Base-by-base conservation (phyloP, 2,888 invertebrate genomes). In the Strigamia maritima region DNA sequence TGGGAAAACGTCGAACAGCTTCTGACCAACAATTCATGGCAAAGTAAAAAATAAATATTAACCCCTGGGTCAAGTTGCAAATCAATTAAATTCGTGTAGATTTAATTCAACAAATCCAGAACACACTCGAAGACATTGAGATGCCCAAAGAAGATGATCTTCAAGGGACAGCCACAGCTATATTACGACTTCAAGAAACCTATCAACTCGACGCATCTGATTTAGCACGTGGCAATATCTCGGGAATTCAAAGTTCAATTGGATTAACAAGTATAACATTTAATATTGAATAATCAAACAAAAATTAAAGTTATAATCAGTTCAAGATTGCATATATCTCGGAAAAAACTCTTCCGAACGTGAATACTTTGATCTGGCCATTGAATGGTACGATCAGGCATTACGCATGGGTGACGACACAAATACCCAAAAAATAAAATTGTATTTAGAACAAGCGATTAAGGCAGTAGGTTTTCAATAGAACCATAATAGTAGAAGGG, bases 311-410 rank as follows among this genome's bases (percentile, higher is more conserved):
- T 14, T 40, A 10, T 22, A 49, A 40, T 76, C 81, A 79, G 85
- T 85, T 4, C 82, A 84, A 10, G 86, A 86, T 81, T 85, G 86
- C 79, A 82, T 85, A 79, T 85, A 83, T 81, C 83, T 86, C 79
- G 86, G 86, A 8, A 83, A 84, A 75, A 85, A 86, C 80, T 83
- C 85, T 12, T 84, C 84, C 81, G 83, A 84, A 79, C 81, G 84
- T 12, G 84, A 84, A 44, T 83, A 84, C 77, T 83, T 83, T 79
- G 84, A 83, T 0, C 82, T 85, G 49, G 84, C 86, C 8, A 82
- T 86, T 14, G 84, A 85, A 80, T 86, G 86, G 86, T 83, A 86
- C 77, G 84, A 85, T 75, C 83, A 84, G 65, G 84, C 86, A 1
- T 82, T 84, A 75, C 79, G 79, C n/a, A 81, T 84, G 79, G 84